Conservation (phyloP, 1,140 invertebrate genomes). For the Trichogramma pretiosum region DNA sequence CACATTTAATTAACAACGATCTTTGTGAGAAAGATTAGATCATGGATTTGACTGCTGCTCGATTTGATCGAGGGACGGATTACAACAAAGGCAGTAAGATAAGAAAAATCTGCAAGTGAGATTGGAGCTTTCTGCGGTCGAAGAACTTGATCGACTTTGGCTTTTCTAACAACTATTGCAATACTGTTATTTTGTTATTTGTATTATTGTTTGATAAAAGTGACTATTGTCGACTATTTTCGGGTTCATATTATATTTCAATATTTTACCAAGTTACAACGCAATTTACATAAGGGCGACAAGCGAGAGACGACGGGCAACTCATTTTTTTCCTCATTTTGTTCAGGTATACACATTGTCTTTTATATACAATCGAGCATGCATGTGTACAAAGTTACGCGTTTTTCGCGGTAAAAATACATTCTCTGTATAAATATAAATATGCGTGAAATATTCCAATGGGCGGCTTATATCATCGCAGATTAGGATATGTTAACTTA, state of each 20-base stretch:
- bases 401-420: conserved; percentile 24
- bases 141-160: neutral
- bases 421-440: conserved; percentile 25
- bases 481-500: too few species aligned
- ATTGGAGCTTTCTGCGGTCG: neutral
- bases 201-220: conserved; percentile 34
- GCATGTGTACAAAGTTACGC: too few species aligned
- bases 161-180: conserved; percentile 35
- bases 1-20: too few species aligned
- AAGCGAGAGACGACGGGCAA: conserved; percentile 17
- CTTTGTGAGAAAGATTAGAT: too few species aligned
- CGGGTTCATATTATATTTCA: conserved; percentile 5
- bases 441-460: too few species aligned
- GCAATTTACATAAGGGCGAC: conserved; percentile 8
- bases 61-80: conserved; percentile 10
- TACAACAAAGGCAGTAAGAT: neutral
- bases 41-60: too few species aligned
- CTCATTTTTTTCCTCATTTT: too few species aligned
- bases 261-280: neutral
- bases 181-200: conserved; percentile 45
- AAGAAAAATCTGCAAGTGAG: neutral
- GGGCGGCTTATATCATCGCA: too few species aligned
- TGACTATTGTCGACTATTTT: conserved; percentile 45
- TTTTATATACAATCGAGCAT: too few species aligned
- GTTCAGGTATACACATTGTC: too few species aligned